A percentile compares a stretch with the other conserved stretches of the same genome.
These are phyloP conservation scores for Benthochromis sp. DNA, from an alignment of 2,113 vertebrate genomes.

Conservation along the genomic window DNA sequence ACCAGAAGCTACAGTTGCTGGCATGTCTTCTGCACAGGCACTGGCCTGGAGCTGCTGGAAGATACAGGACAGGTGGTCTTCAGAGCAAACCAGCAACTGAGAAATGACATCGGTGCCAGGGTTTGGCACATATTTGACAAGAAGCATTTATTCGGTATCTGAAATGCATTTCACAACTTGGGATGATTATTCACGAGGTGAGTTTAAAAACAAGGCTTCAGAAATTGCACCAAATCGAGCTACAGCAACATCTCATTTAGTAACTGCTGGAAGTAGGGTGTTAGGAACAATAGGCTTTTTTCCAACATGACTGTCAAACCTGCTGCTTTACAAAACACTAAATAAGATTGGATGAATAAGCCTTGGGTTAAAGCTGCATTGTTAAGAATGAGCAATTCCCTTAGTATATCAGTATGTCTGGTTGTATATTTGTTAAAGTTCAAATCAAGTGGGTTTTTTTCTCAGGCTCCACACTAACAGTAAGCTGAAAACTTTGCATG, in stretches of 20 bases:
- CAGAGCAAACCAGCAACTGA: neutral
- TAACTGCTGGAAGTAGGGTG: neutral
- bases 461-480: neutral
- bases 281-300: neutral
- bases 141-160: neutral
- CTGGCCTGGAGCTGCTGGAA: slow-evolving; percentile 27
- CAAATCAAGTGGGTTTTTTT: neutral
- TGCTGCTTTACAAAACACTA: neutral
- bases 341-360: neutral
- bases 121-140: neutral
- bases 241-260: neutral
- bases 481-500: neutral
- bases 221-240: neutral
- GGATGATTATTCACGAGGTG: neutral
- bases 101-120: neutral
- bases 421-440: neutral
- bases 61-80: slow-evolving; percentile 17
- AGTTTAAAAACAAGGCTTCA: neutral
- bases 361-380: neutral
- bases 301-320: neutral
- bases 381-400: neutral
- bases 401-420: neutral
- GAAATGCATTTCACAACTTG: neutral
- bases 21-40: neutral
- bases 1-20: slow-evolving; percentile 22